Evolutionary conservation across 2,113 vertebrate genomes (phyloP).

Genomic region (Sapayoa aenigma): DNA sequence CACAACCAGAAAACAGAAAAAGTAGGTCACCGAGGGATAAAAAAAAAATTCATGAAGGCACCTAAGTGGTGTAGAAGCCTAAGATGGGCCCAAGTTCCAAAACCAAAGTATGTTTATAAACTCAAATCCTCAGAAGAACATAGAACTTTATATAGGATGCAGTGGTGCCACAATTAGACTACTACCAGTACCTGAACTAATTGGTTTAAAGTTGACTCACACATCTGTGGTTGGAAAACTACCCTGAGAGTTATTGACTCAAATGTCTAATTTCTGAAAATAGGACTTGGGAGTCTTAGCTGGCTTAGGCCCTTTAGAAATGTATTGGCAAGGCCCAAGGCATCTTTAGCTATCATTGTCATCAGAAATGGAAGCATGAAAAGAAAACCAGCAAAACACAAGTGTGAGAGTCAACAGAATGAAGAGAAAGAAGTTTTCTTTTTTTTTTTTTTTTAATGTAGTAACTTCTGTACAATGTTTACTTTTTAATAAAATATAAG

Average conservation of each 20-base stretch:
- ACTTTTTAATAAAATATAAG: background rate
- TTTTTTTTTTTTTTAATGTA: background rate
- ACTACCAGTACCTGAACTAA: background rate
- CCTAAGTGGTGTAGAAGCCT: background rate
- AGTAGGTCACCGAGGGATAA: background rate
- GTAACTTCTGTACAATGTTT: background rate
- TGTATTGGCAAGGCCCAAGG: background rate
- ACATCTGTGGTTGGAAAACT: background rate
- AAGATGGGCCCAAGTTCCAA: background rate
- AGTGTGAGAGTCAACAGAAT: background rate
- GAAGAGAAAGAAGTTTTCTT: background rate
- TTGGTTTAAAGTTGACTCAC: background rate
- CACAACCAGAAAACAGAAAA: background rate
- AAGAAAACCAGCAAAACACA: background rate
- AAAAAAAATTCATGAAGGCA: background rate
- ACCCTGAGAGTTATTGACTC: background rate
- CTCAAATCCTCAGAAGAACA: background rate
- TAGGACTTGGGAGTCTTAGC: background rate
- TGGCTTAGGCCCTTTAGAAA: background rate
- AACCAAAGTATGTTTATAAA: background rate
- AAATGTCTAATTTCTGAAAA: background rate
- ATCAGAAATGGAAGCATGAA: background rate
- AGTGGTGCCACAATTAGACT: background rate
- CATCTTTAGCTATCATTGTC: background rate
- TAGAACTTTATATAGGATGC: background rate